phyloP scores from a whole-genome alignment of 2,888 invertebrate genomes.

The Rhodophaea formosa region DNA sequence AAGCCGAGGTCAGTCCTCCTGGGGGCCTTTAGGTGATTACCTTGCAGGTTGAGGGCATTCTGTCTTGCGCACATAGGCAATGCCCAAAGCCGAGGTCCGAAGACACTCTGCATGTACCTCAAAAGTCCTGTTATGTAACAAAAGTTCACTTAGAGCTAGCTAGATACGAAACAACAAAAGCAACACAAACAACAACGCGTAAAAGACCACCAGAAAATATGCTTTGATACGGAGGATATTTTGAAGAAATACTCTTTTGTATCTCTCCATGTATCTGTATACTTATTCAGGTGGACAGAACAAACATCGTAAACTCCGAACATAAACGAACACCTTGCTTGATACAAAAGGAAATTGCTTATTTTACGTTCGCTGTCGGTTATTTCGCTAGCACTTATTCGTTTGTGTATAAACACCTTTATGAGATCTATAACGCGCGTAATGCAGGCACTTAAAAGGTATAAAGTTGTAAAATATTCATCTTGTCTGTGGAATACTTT shows the following conservation, averaged over 20 bases:
- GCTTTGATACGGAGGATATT: too few species aligned
- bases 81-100: too few species aligned
- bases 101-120: too few species aligned
- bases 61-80: too few species aligned
- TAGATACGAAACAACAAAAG: too few species aligned
- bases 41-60: too few species aligned
- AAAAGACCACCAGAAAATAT: too few species aligned
- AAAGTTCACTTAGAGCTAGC: too few species aligned
- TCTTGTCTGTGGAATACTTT: neutral
- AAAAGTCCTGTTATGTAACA: too few species aligned
- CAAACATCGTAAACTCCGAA: constrained; percentile 72
- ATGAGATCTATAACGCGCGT: constrained; percentile 45
- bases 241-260: neutral
- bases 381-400: constrained; percentile 55
- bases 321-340: constrained; percentile 74
- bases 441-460: constrained; percentile 19
- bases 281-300: constrained; percentile 11
- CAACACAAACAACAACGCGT: too few species aligned
- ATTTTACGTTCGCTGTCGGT: constrained; percentile 72
- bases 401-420: constrained; percentile 66
- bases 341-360: constrained; percentile 77
- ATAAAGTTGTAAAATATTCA: constrained; percentile 17
- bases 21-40: too few species aligned
- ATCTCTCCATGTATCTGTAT: neutral
- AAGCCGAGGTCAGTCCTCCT: too few species aligned